phyloP scores from a whole-genome alignment of 1,140 invertebrate species.

The Diorhabda sublineata region DNA sequence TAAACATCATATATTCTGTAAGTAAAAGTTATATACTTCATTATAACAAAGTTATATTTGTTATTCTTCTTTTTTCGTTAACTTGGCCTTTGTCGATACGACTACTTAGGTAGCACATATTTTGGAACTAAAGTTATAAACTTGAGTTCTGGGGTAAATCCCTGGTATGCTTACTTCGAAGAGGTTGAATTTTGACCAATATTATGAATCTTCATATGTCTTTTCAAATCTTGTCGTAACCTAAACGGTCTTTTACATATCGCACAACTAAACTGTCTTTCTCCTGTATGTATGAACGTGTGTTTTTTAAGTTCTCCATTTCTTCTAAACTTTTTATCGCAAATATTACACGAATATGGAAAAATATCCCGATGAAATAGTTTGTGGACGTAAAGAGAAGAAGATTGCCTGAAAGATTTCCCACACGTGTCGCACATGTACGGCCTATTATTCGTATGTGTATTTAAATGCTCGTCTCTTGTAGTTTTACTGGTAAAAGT shows the following conservation, averaged over 20 bases:
- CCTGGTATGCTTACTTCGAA: too few species aligned
- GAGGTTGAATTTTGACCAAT: neutral
- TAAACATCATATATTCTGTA: too few species aligned
- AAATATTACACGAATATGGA: constrained; percentile 86
- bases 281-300: constrained; percentile 35
- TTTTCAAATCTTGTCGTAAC: constrained; percentile 31
- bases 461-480: constrained; percentile 60
- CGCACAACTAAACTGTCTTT: constrained; percentile 37
- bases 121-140: too few species aligned
- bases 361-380: constrained; percentile 84
- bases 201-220: constrained; percentile 33
- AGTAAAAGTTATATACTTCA: too few species aligned
- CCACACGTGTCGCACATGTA: constrained; percentile 62
- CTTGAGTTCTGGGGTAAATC: too few species aligned
- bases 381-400: constrained; percentile 84
- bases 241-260: constrained; percentile 31
- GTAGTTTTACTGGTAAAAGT: constrained; percentile 53
- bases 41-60: too few species aligned
- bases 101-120: too few species aligned
- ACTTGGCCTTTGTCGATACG: too few species aligned
- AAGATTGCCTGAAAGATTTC: constrained; percentile 39
- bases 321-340: constrained; percentile 34
- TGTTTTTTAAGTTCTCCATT: constrained; percentile 36
- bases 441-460: constrained; percentile 60
- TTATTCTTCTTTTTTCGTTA: too few species aligned